Conservation (phyloP, 2,113 vertebrate genomes). For the Syngnathus floridae region DNA sequence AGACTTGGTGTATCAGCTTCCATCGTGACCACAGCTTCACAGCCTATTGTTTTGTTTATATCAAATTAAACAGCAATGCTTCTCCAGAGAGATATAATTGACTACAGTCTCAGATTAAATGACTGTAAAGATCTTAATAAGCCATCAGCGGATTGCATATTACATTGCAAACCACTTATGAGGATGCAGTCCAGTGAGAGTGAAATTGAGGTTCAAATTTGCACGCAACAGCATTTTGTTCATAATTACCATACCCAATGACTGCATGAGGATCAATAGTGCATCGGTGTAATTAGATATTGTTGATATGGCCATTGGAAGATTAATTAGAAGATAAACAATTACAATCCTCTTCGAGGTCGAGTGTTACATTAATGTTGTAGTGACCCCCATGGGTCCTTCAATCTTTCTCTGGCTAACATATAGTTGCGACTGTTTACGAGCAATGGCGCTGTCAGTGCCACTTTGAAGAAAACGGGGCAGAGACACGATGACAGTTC, state of each 20-base stretch:
- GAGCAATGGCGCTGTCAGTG: conserved; percentile 6
- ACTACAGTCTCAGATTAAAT: conserved; percentile 70
- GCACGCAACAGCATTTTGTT: conserved; percentile 56
- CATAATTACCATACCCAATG: conserved; percentile 51
- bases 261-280: conserved; percentile 56
- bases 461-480: not conserved
- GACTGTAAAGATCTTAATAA: conserved; percentile 73
- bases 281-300: conserved; percentile 62
- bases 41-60: conserved; percentile 70
- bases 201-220: conserved; percentile 54
- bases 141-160: conserved; percentile 67
- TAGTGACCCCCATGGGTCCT: conserved; percentile 16
- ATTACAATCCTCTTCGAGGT: conserved; percentile 12
- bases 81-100: conserved; percentile 66
- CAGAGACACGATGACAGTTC: not conserved
- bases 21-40: conserved; percentile 64
- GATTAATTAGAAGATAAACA: conserved; percentile 47
- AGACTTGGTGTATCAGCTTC: conserved; percentile 63
- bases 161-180: conserved; percentile 65
- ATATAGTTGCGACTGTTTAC: conserved; percentile 6
- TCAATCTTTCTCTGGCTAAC: not conserved
- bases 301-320: conserved; percentile 49
- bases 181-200: conserved; percentile 53
- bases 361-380: conserved; percentile 25
- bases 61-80: conserved; percentile 72